Evolutionary conservation across 2,888 invertebrate species (phyloP).

Genomic region (Prenolepis imparis): DNA sequence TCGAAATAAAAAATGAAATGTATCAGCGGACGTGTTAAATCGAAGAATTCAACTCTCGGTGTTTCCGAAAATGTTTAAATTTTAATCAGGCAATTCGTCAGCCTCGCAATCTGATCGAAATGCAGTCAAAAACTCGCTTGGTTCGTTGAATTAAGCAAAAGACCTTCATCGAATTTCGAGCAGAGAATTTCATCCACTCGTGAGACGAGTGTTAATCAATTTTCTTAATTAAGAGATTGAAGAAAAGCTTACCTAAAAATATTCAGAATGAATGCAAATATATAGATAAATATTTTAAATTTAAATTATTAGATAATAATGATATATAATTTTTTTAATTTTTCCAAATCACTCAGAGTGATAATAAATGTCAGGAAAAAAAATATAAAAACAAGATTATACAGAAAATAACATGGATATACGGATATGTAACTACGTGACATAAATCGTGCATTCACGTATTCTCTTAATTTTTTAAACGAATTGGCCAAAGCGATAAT

Average conservation of each 20-base stretch:
- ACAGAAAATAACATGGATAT: neutral
- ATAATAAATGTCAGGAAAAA: neutral
- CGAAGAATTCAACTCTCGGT: neutral
- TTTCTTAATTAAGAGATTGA: neutral
- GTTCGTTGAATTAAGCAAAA: constrained; percentile 19
- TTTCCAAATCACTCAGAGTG: neutral
- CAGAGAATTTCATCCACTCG: neutral
- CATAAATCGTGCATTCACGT: neutral
- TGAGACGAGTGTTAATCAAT: neutral
- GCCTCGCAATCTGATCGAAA: constrained; percentile 7
- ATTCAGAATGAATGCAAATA: neutral
- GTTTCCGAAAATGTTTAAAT: constrained; percentile 8
- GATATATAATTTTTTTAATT: neutral
- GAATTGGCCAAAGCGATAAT: neutral
- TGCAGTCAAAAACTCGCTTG: neutral
- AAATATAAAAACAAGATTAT: neutral
- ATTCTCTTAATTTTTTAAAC: neutral
- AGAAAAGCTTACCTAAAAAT: neutral
- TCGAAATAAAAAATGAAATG: neutral
- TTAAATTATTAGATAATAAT: neutral
- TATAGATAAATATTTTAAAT: neutral
- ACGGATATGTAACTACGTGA: neutral
- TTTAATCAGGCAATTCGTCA: constrained; percentile 44
- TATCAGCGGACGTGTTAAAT: neutral
- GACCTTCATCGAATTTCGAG: constrained; percentile 27